Conservation (phyloP, 2,888 invertebrate species). For the Tachina lurida region DNA sequence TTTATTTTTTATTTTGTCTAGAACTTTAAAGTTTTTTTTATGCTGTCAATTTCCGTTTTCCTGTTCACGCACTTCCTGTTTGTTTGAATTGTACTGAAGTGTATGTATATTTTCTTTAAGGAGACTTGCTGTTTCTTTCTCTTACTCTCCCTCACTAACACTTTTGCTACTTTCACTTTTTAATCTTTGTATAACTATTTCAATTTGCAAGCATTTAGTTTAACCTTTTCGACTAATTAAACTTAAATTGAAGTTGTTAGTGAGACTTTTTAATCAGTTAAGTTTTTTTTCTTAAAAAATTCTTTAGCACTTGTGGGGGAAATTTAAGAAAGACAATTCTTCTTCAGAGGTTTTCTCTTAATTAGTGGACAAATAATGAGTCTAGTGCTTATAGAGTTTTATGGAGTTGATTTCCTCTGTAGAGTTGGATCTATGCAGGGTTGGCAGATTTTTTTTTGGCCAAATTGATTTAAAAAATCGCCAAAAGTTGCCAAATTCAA, state of each 20-base stretch:
- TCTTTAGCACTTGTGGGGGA: too few species aligned
- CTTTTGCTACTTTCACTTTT: constrained; percentile 24
- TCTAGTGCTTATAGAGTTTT: too few species aligned
- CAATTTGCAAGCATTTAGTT: not conserved
- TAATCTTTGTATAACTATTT: not conserved
- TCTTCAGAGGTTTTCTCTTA: too few species aligned
- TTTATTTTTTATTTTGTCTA: not conserved
- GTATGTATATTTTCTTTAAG: not conserved
- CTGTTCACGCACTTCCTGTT: constrained; percentile 48
- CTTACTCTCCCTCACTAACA: not conserved
- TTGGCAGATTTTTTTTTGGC: too few species aligned
- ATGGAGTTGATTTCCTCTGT: too few species aligned
- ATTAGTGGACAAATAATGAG: too few species aligned
- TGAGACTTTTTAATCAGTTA: not conserved
- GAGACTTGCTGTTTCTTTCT: not conserved
- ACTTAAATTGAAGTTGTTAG: not conserved
- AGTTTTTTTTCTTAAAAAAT: too few species aligned
- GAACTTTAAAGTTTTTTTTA: constrained; percentile 11
- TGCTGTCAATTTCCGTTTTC: constrained; percentile 59
- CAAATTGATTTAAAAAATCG: too few species aligned
- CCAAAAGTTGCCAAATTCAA: too few species aligned
- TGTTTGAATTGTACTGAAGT: constrained; percentile 6
- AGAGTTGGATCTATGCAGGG: too few species aligned
- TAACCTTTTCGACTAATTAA: constrained; percentile 23
- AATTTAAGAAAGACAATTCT: too few species aligned